phyloP scores from a whole-genome alignment of 2,797 vertebrate species.

The Gallinago solitaria region DNA sequence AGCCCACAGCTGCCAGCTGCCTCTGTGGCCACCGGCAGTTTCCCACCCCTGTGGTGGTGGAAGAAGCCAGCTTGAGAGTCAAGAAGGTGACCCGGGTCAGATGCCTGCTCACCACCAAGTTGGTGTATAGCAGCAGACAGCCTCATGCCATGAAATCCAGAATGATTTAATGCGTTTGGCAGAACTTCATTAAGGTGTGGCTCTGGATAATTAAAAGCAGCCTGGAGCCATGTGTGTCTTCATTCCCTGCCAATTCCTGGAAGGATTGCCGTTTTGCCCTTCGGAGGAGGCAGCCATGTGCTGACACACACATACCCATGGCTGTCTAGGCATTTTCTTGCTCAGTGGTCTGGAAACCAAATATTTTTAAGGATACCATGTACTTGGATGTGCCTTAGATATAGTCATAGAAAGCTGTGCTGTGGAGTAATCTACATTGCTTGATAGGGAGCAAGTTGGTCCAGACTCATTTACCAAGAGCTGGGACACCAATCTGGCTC shows the following conservation, averaged over 20 bases:
- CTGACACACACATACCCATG: not conserved
- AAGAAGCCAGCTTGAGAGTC: not conserved
- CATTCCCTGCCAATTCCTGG: not conserved
- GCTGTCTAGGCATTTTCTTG: not conserved
- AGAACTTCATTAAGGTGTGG: not conserved
- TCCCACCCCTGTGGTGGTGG: not conserved
- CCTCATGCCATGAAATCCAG: not conserved
- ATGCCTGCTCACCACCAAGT: not conserved
- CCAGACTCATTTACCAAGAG: not conserved
- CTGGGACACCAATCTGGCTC: not conserved
- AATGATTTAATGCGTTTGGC: not conserved
- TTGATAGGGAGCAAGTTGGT: not conserved
- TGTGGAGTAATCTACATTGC: not conserved
- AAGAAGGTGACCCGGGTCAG: not conserved
- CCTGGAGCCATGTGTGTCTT: not conserved
- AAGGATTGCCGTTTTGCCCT: not conserved
- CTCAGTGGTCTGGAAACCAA: not conserved
- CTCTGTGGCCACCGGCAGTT: not conserved
- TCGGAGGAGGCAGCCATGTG: not conserved
- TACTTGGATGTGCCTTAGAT: not conserved
- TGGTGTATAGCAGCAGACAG: not conserved
- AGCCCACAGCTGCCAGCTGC: not conserved
- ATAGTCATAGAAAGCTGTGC: not conserved
- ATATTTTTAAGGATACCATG: constrained; percentile 13
- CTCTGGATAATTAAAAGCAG: constrained; percentile 51